Evolutionary conservation across 2,113 vertebrate species (phyloP), one percentile per base, ranked within the genome.

Genomic region (Python bivittatus): DNA sequence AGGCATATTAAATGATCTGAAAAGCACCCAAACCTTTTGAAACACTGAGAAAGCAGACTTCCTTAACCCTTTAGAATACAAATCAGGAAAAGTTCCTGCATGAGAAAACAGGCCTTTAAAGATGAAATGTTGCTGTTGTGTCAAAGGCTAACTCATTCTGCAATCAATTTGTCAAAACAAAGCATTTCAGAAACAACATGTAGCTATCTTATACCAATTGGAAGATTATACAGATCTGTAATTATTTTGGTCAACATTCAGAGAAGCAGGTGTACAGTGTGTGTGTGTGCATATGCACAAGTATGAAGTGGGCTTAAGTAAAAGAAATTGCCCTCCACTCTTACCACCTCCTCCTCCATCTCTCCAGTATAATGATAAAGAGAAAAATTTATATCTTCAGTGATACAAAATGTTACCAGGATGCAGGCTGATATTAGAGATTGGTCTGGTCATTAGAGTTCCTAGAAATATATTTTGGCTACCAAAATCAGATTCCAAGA

Each of bases 21-120:
- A 91, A 95, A 89, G 58, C 72, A 61, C 86, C 58, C 88, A 83
- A 93, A 87, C 5, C 72, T 29, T 64, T 94, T 83, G 90, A 79
- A 48, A 64, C 56, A 38, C 17, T 3, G 20, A 58, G 72, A 84
- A 72, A 53, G 33, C 56, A 48, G 64, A 11, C 58, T 89, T 91
- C 85, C 10, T 89, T 89, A 23, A 58, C 56, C 27, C 86, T 89
- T 68, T 52, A 91, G 89, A 4, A 92, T 13, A 9, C 54, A 27
- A 88, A 83, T 68, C 61, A 54, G 33, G 44, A 93, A 87, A 42
- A 60, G 15, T 88, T 57, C 72, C 64, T 95, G 27, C 64, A 89
- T 68, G 79, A 72, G 27, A 93, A 84, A 53, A 86, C 8, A 57
- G 29, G 88, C 54, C 64, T 84, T 61, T 91, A 25, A 91, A 38